Conservation (phyloP, 1,140 invertebrate species). For the Leptinotarsa undecemlineata region DNA sequence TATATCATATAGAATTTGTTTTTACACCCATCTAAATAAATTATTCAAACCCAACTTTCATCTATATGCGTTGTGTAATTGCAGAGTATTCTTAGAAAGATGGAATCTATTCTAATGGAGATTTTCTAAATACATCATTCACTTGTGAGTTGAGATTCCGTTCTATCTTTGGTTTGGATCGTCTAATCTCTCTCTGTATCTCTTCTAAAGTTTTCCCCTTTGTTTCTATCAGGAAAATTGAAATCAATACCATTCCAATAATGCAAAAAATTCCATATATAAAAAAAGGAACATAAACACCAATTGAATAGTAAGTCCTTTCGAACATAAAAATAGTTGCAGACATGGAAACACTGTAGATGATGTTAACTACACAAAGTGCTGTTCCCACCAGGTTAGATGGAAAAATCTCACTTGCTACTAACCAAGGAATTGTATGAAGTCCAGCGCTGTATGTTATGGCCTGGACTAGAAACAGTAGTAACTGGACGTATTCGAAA, state of each 20-base stretch:
- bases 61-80: too few relatives aligned
- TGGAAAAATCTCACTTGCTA: slow-evolving; percentile 76
- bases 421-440: slow-evolving; percentile 69
- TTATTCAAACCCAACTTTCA: too few relatives aligned
- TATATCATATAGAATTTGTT: too few relatives aligned
- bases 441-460: slow-evolving; percentile 68
- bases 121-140: too few relatives aligned
- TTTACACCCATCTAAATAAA: too few relatives aligned
- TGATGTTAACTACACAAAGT: slow-evolving; percentile 69
- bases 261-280: slow-evolving; percentile 70
- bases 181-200: slow-evolving; percentile 40
- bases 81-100: too few relatives aligned
- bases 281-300: slow-evolving; percentile 72
- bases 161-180: too few relatives aligned
- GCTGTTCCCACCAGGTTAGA: slow-evolving; percentile 70
- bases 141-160: too few relatives aligned
- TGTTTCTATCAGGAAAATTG: slow-evolving; percentile 74
- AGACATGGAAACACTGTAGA: slow-evolving; percentile 72
- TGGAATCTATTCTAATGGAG: too few relatives aligned
- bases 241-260: slow-evolving; percentile 64
- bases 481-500: neutral
- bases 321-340: slow-evolving; percentile 74
- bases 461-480: neutral
- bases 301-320: slow-evolving; percentile 60
- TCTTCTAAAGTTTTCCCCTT: slow-evolving; percentile 75